Base-by-base conservation (phyloP, 2,797 vertebrate species). In the Petrocephalus sullivani region DNA sequence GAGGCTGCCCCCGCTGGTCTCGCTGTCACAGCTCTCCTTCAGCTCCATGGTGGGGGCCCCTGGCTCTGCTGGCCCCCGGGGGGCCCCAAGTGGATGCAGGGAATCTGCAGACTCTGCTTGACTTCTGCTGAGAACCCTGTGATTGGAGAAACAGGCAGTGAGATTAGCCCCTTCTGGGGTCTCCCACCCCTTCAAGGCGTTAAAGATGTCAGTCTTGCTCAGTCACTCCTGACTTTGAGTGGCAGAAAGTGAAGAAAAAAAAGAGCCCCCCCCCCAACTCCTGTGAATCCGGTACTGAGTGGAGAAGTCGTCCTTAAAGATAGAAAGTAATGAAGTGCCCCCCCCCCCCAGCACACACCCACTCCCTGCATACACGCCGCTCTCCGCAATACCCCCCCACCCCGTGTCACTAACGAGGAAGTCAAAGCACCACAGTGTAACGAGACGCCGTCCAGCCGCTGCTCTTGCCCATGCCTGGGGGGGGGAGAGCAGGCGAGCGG, bases 21-120 rank as follows among this genome's bases (percentile, higher is more conserved):
- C 96, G 8, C 97, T 98, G 92, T 95, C 95, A 91, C 95, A 96
- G 93, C 95, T 97, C 93, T 99, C 98, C 95, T 99, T 99, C 90
- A 98, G 95, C 96, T 99, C 98, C 98, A 99, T 99, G 90, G 60
- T 4, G 64, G 16, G 58, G 86, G 86, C n/a, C 28, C 94, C 85
- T 90, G 90, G 57, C 90, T 90, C 92, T 90, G 91, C 90, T 90
- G 91, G 90, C 91, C 90, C 86, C 8, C 41, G 88, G 88, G 87
- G 90, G 85, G 91, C 90, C 88, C 89, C 88, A 85, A 81, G 64
- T 81, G 85, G 89, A 53, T 85, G 54, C 53, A 75, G 92, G 88
- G 19, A 83, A 21, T n/a, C 41, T 53, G 78, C 3, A 12, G 46
- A 46, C 71, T 41, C 46, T 12, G 89, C 90, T 87, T 87, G 88